These are phyloP conservation scores for Melanotaenia boesemani DNA, from an alignment of 2,797 vertebrate species.

Conservation along the genomic window DNA sequence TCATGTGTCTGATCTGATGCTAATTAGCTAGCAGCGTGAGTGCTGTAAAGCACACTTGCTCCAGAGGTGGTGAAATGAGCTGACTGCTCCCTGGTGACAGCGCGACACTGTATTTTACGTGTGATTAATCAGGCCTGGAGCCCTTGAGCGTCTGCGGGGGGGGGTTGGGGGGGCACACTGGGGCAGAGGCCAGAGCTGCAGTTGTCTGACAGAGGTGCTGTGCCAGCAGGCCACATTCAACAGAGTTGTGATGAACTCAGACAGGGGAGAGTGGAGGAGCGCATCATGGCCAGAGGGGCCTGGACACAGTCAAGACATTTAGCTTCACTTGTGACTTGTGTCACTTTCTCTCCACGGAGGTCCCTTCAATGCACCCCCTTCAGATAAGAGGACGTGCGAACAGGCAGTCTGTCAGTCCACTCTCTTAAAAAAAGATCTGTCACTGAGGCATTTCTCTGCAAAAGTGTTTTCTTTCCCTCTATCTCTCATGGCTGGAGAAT, in stretches of 20 bases:
- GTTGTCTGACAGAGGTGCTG: slow-evolving; percentile 84
- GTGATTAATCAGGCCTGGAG: slow-evolving; percentile 81
- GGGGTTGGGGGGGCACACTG: slow-evolving; percentile 23
- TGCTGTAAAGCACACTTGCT: slow-evolving; percentile 76
- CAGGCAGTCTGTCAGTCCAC: slow-evolving; percentile 77
- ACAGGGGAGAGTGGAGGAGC: slow-evolving; percentile 79
- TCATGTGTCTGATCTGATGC: slow-evolving; percentile 77
- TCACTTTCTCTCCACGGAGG: slow-evolving; percentile 81
- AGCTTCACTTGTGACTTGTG: slow-evolving; percentile 84
- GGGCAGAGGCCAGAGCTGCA: slow-evolving; percentile 75
- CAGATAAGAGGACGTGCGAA: slow-evolving; percentile 76
- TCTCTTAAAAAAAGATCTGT: slow-evolving; percentile 77
- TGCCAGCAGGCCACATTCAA: slow-evolving; percentile 85
- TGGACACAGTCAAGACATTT: slow-evolving; percentile 86
- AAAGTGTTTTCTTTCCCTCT: slow-evolving; percentile 38
- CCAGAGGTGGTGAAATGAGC: slow-evolving; percentile 76
- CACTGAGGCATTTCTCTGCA: slow-evolving; percentile 74
- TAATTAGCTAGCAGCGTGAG: slow-evolving; percentile 78
- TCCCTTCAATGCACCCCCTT: slow-evolving; percentile 79
- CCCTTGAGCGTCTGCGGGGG: slow-evolving; percentile 37
- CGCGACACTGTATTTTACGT: slow-evolving; percentile 68
- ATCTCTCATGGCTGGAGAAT: slow-evolving; percentile 56
- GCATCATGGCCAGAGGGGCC: slow-evolving; percentile 74
- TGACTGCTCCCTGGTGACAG: slow-evolving; percentile 73
- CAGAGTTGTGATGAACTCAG: slow-evolving; percentile 76